Percentiles rank a stretch among this genome's conserved stretches.
phyloP scores from a whole-genome alignment of 2,113 vertebrate species.

The Gallinago paraguaiae region DNA sequence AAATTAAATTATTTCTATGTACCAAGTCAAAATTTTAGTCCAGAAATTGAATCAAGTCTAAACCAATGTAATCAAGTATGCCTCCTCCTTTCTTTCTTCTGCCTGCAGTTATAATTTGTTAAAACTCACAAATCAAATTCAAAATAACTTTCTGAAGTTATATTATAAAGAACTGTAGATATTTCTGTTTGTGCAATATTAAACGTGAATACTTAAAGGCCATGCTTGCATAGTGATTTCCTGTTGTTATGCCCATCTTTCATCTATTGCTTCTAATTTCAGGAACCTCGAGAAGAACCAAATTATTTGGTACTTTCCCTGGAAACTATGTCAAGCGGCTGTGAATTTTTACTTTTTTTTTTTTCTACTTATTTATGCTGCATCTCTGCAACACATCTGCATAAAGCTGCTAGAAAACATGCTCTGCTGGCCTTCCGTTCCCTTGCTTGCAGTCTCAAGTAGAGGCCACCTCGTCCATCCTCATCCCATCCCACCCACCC shows the following conservation, averaged over 20 bases:
- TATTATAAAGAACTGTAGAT: neutral
- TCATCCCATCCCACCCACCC: slow-evolving; percentile 65
- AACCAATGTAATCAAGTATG: too few relatives aligned
- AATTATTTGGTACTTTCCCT: slow-evolving; percentile 98
- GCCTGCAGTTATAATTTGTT: neutral
- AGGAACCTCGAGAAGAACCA: slow-evolving; percentile 98
- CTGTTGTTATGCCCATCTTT: slow-evolving; percentile 55
- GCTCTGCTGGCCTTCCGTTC: slow-evolving; percentile 64
- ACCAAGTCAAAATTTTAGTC: neutral
- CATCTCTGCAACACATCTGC: slow-evolving; percentile 78
- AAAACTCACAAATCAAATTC: neutral
- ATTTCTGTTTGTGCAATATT: neutral
- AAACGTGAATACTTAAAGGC: neutral
- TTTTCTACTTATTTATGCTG: slow-evolving; percentile 70
- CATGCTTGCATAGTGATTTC: neutral
- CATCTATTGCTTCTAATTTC: slow-evolving; percentile 76
- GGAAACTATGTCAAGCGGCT: slow-evolving; percentile 99
- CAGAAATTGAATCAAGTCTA: too few relatives aligned
- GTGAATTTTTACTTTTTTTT: slow-evolving; percentile 72
- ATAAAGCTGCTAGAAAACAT: slow-evolving; percentile 73
- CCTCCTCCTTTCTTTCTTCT: too few relatives aligned
- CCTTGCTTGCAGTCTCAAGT: slow-evolving; percentile 64
- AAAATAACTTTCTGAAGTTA: neutral
- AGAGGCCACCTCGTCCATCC: slow-evolving; percentile 48
- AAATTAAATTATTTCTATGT: neutral